These are phyloP conservation scores for Stichopus horrens DNA, from an alignment of 53 echinoderm and acorn worm genomes.

Conservation along the genomic window DNA sequence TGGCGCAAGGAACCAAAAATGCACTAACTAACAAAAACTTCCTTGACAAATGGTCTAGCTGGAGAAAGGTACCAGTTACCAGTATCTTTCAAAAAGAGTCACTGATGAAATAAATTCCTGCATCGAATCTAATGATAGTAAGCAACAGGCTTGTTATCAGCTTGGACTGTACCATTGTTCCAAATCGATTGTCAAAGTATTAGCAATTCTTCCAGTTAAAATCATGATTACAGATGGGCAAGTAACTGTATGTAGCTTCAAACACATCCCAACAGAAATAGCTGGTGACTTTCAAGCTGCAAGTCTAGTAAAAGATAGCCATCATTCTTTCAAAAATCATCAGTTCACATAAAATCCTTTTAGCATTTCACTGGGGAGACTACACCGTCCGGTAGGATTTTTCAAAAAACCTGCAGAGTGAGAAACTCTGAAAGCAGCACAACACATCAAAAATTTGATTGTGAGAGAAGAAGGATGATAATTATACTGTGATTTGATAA, in stretches of 20 bases:
- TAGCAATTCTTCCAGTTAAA: not conserved
- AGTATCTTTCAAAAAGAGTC: not conserved
- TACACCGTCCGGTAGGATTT: too few species aligned
- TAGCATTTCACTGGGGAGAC: not conserved
- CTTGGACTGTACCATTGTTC: not conserved
- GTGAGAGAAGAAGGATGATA: not conserved
- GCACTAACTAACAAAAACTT: not conserved
- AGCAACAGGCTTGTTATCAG: not conserved
- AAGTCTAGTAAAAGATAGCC: not conserved
- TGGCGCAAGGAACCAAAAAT: too few species aligned
- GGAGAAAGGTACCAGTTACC: not conserved
- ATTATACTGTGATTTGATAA: too few species aligned
- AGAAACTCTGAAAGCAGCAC: not conserved
- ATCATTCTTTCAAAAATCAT: not conserved
- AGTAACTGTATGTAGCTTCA: not conserved
- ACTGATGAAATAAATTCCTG: not conserved
- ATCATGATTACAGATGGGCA: not conserved
- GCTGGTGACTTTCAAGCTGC: not conserved
- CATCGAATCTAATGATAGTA: not conserved
- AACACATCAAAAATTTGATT: not conserved
- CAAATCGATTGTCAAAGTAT: not conserved
- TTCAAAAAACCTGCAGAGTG: not conserved
- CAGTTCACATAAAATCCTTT: not conserved
- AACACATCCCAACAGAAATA: not conserved
- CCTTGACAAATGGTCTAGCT: not conserved